These are phyloP conservation scores for Gari tellinella DNA, from an alignment of 2,888 invertebrate genomes.

Conservation along the genomic window DNA sequence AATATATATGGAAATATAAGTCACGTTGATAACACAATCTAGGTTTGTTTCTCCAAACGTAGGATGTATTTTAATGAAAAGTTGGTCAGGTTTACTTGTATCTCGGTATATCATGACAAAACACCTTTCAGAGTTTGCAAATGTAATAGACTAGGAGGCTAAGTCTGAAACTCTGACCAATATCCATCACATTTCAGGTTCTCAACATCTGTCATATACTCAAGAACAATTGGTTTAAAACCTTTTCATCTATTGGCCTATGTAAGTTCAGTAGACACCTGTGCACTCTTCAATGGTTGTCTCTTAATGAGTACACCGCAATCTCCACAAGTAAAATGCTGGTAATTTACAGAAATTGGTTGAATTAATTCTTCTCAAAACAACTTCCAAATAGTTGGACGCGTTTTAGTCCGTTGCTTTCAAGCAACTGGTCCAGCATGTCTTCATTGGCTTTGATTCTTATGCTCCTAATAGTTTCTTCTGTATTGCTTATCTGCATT, in stretches of 20 bases:
- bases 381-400: slow-evolving; percentile 10
- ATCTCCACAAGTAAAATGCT: neutral
- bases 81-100: slow-evolving; percentile 16
- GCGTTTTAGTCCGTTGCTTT: neutral
- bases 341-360: neutral
- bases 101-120: slow-evolving; percentile 2
- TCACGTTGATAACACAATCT: neutral
- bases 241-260: slow-evolving; percentile 4
- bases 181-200: slow-evolving; percentile 13
- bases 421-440: neutral
- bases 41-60: neutral
- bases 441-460: neutral
- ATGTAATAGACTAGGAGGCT: slow-evolving; percentile 23
- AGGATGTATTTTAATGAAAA: neutral
- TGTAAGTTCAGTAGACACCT: slow-evolving; percentile 4
- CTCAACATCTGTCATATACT: slow-evolving; percentile 14
- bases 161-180: slow-evolving; percentile 20
- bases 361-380: slow-evolving; percentile 2
- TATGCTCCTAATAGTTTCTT: neutral
- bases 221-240: neutral
- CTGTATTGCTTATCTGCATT: slow-evolving; percentile 2
- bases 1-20: slow-evolving; percentile 7
- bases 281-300: slow-evolving; percentile 7
- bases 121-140: slow-evolving; percentile 9
- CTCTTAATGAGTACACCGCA: slow-evolving; percentile 1